Evolutionary conservation across 2,113 vertebrate genomes (phyloP).

Genomic region (Gallinago media): DNA sequence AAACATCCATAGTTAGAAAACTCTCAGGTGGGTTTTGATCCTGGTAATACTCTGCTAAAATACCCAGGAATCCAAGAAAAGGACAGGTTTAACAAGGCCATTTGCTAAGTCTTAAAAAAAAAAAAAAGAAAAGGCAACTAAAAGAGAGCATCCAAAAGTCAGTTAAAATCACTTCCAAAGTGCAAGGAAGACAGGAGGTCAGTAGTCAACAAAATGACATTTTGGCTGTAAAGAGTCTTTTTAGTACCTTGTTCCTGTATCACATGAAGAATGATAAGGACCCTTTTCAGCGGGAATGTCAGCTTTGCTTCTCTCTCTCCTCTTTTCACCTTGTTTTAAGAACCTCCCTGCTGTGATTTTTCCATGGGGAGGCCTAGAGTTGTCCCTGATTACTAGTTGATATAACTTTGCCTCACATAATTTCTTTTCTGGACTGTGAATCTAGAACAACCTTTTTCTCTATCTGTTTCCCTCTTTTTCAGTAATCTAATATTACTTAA

Average conservation of each 20-base stretch:
- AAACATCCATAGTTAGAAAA: not conserved
- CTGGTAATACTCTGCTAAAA: not conserved
- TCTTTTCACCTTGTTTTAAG: not conserved
- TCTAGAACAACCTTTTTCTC: not conserved
- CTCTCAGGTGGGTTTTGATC: not conserved
- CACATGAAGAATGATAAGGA: not conserved
- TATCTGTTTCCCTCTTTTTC: not conserved
- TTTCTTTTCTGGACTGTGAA: not conserved
- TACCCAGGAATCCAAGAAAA: not conserved
- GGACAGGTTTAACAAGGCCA: not conserved
- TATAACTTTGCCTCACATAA: not conserved
- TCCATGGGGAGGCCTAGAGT: not conserved
- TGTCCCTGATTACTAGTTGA: not conserved
- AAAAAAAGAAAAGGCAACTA: not conserved
- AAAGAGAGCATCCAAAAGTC: conserved; percentile 6
- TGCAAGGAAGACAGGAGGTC: conserved; percentile 25
- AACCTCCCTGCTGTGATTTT: not conserved
- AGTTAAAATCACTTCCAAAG: conserved; percentile 44
- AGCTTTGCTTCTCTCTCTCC: not conserved
- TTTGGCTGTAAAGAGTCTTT: conserved; percentile 24
- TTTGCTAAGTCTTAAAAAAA: not conserved
- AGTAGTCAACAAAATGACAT: conserved; percentile 51
- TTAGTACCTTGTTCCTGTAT: not conserved
- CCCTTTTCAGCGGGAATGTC: conserved; percentile 2
- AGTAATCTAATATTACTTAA: not conserved